Evolutionary conservation across 2,888 invertebrate species (phyloP), one percentile per base, ranked within the genome.

Genomic region (Melanargia galathea): DNA sequence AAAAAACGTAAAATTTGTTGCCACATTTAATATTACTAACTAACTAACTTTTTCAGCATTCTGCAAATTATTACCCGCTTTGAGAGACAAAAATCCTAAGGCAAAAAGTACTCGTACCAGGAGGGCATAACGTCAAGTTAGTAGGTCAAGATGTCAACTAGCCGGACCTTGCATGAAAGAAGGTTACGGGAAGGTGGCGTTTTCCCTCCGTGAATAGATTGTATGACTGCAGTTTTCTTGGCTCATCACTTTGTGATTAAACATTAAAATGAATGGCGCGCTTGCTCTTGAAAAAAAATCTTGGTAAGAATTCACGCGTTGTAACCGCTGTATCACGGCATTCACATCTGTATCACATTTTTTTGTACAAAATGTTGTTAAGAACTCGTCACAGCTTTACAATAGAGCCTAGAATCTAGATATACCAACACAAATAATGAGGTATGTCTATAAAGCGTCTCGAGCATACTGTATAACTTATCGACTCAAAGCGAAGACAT

Each of bases 191-290:
- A 33, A 58, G 48, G 30, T 43, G 30, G 24, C 45, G 35, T 58
- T 58, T 58, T 30, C 20, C 35, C 35, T 22, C 58, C 45, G 57
- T 58, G 58, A 58, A 58, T 58, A 58, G 58, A 58, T 58, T 58
- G 46, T 48, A 35, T 58, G 58, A 58, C 48, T 58, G 35, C 58
- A 58, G 58, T 35, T 58, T 48, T 58, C 58, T 58, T 10, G 48
- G 58, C 58, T 58, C 58, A 58, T 58, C 58, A 58, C 48, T 58
- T 58, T 58, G 58, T n/a, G 48, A 58, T 58, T 58, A 48, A 58
- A 58, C 35, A 58, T 48, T 58, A 58, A 45, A 57, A 58, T 24
- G 16, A 8, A 11, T 33, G 24, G 40, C 1, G 18, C 26, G 13
- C 30, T 43, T 45, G 43, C 45, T 45, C 10, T 40, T 55, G 22